Evolutionary conservation across 2,113 vertebrate species (phyloP), one percentile per base, ranked within the genome.

Genomic region (Benitochromis conjunctus): DNA sequence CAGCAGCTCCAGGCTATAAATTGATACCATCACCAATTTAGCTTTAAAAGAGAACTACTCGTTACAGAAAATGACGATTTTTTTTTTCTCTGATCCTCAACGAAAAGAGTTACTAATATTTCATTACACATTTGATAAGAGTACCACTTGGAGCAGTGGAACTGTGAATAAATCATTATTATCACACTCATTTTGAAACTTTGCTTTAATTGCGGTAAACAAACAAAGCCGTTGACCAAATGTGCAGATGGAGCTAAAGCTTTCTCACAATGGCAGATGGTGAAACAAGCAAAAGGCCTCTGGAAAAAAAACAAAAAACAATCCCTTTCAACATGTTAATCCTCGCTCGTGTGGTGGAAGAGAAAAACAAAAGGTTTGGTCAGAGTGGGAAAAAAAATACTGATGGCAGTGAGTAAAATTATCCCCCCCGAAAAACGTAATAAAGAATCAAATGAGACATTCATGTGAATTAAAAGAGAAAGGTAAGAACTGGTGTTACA

Each of bases 231-330:
- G 31, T 13, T 6, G 55, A 66, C 21, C 26, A 78, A 29, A 80
- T 6, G 76, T 84, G 89, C 93, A 94, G 89, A 92, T 88, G 91
- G 93, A 91, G 85, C 90, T 48, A 36, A 89, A 83, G 89, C 86
- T 89, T 92, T 92, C 81, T 80, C 91, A 71, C 80, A 7, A 16
- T 5, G 81, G 83, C 94, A 95, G 94, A 94, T 93, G 92, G 94
- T 53, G 54, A 79, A 91, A 81, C 34, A 19, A 91, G 79, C 18
- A 66, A 81, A 86, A 81, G 79, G 66, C 81, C 62, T 34, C 24
- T 58, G 31, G 53, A 11, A 58, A 69, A 74, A 71, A 80, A 48
- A 58, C 9, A 41, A 64, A 56, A 69, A 81, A 57, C 66, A 55
- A 83, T 51, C 46, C 6, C 41, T 82, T 87, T 80, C 87, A 83